Conservation (phyloP, 2,113 vertebrate genomes). For the Embiotoca jacksoni region DNA sequence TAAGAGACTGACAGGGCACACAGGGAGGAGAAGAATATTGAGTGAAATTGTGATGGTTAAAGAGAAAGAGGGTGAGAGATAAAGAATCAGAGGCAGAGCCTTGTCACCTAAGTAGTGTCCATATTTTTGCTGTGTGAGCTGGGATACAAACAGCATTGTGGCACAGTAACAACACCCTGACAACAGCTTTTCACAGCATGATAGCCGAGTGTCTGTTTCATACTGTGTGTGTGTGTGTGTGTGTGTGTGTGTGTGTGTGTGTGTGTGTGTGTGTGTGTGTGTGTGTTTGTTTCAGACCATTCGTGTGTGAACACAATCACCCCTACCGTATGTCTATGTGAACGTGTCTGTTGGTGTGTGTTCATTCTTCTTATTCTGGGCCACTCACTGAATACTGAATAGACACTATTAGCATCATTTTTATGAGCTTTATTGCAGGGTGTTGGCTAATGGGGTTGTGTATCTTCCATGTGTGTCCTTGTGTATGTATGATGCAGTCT, state of each 20-base stretch:
- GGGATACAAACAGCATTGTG: conserved; percentile 53
- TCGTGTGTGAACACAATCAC: conserved; percentile 16
- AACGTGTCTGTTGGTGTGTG: neutral
- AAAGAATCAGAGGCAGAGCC: conserved; percentile 33
- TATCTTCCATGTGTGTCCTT: neutral
- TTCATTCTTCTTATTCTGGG: conserved; percentile 7
- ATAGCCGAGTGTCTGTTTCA: conserved; percentile 38
- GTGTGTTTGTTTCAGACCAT: neutral
- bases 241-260: neutral
- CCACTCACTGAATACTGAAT: conserved; percentile 11
- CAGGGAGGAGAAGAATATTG: conserved; percentile 40
- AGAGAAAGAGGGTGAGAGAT: conserved; percentile 16
- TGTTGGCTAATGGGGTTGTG: neutral
- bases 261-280: neutral
- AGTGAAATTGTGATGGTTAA: conserved; percentile 45
- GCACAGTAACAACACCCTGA: conserved; percentile 49
- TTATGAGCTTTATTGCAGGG: neutral
- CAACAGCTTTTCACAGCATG: conserved; percentile 60
- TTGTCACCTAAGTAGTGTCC: conserved; percentile 61
- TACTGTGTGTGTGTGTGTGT: neutral
- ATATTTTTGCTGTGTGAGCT: conserved; percentile 50
- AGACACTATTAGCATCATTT: conserved; percentile 27
- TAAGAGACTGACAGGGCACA: conserved; percentile 54
- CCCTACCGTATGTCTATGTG: neutral
- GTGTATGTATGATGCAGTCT: neutral